A percentile compares a stretch with the other conserved stretches of the same genome.
These are phyloP conservation scores for Halictus rubicundus DNA, from an alignment of 1,140 invertebrate species.

Conservation along the genomic window DNA sequence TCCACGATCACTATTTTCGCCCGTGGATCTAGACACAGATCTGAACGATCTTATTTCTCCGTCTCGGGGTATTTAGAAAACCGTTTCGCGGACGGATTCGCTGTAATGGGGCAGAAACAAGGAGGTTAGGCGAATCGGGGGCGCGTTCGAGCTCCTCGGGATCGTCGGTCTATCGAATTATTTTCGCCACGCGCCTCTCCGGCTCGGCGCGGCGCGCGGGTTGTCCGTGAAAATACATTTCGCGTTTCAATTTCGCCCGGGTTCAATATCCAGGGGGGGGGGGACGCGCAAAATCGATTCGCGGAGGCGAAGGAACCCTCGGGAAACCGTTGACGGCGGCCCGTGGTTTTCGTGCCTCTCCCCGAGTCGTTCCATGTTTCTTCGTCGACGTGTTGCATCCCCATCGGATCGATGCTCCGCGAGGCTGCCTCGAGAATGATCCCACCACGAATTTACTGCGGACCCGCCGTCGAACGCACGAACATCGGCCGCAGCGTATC, in stretches of 20 bases:
- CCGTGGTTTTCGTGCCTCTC: not conserved
- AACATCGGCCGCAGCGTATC: too few species aligned
- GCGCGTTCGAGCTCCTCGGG: not conserved
- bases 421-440: not conserved
- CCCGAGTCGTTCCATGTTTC: not conserved
- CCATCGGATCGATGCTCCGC: not conserved
- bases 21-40: too few species aligned
- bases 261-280: not conserved
- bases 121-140: not conserved
- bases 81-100: not conserved
- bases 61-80: not conserved
- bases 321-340: too few species aligned
- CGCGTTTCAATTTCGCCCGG: not conserved
- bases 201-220: too few species aligned
- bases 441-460: not conserved
- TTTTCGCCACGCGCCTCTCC: not conserved
- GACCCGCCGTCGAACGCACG: not conserved
- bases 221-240: not conserved
- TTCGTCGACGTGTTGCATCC: not conserved
- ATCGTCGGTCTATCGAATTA: not conserved
- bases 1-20: too few species aligned
- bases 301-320: not conserved
- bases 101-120: not conserved
- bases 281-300: too few species aligned
- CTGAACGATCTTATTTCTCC: not conserved